phyloP scores from a whole-genome alignment of 2,113 vertebrate genomes.

The Dryoscopus gambensis region DNA sequence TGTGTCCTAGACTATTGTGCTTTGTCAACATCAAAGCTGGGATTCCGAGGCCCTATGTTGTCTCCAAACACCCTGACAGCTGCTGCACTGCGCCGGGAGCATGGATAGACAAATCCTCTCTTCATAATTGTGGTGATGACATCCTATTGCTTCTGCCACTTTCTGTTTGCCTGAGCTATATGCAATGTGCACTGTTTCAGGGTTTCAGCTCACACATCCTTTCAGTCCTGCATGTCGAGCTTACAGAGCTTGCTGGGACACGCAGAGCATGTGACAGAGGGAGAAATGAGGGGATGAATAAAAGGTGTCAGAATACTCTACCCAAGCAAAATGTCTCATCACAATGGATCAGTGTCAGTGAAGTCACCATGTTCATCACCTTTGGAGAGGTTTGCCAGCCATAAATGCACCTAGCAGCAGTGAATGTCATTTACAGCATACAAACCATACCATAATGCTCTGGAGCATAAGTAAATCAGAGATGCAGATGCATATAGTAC shows the following conservation, averaged over 20 bases:
- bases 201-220: neutral
- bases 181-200: neutral
- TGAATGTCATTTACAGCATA: neutral
- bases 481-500: neutral
- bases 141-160: neutral
- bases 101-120: neutral
- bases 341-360: neutral
- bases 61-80: neutral
- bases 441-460: neutral
- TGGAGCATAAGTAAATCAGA: neutral
- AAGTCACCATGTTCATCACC: neutral
- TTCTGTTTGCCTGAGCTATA: neutral
- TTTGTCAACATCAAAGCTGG: neutral
- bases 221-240: accelerated
- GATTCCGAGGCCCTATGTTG: neutral
- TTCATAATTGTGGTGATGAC: neutral
- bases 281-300: neutral
- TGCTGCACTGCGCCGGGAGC: neutral
- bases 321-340: neutral
- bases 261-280: neutral
- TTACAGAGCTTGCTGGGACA: neutral
- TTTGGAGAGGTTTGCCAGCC: neutral
- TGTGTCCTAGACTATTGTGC: neutral
- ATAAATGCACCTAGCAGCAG: neutral
- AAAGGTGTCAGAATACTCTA: neutral